phyloP scores from a whole-genome alignment of 2,797 vertebrate genomes.

The Podargus strigoides region DNA sequence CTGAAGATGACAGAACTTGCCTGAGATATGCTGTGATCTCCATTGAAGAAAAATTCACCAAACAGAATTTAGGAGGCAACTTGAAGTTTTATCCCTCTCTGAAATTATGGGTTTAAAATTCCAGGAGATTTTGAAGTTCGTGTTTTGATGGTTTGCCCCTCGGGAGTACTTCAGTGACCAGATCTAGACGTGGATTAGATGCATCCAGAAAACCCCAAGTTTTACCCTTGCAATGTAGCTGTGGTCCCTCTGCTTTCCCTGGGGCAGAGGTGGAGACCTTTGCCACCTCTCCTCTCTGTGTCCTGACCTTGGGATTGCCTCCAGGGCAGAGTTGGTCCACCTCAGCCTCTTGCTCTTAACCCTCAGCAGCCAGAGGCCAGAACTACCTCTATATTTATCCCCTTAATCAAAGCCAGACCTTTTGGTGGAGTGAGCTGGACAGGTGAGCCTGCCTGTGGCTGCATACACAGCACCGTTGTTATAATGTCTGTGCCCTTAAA shows the following conservation, averaged over 20 bases:
- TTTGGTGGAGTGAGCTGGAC: rapidly evolving
- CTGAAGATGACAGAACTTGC: background rate
- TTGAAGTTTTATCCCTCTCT: background rate
- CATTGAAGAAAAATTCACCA: background rate
- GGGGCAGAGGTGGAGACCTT: background rate
- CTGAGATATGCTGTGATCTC: background rate
- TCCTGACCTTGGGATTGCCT: background rate
- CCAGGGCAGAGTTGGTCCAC: background rate
- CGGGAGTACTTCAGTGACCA: background rate
- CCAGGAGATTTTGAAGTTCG: background rate
- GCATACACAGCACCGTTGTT: background rate
- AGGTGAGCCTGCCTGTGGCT: background rate
- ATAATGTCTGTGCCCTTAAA: background rate
- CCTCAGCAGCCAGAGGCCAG: background rate
- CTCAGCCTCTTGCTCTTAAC: background rate
- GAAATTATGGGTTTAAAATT: background rate
- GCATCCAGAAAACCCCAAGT: background rate
- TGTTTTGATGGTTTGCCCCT: background rate
- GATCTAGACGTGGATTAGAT: background rate
- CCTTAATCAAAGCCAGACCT: background rate
- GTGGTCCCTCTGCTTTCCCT: background rate
- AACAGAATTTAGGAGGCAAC: background rate
- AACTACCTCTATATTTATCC: background rate
- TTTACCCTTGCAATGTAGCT: background rate
- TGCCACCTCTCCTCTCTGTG: background rate